Evolutionary conservation across 2,113 vertebrate genomes (phyloP).

Genomic region (Ifrita kowaldi): DNA sequence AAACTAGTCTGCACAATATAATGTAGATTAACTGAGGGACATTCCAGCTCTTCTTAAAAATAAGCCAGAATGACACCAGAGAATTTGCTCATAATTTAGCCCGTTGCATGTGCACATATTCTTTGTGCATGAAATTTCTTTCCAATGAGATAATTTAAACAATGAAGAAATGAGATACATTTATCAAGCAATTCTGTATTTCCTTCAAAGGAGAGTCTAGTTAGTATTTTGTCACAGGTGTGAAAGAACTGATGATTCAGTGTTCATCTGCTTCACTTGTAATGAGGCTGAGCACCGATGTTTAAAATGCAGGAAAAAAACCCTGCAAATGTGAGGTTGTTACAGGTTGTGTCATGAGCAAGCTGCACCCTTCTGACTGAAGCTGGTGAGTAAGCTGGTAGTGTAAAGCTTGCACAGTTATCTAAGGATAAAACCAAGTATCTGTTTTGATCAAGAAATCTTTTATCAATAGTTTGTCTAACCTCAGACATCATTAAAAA

Average conservation of each 20-base stretch:
- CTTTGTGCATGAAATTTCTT: slow-evolving; percentile 24
- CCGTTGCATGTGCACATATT: background rate
- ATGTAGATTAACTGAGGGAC: slow-evolving; percentile 55
- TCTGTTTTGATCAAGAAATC: slow-evolving; percentile 16
- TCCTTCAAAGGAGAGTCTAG: background rate
- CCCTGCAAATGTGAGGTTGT: background rate
- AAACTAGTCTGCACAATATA: slow-evolving; percentile 23
- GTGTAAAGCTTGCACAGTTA: background rate
- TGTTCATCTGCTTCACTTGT: background rate
- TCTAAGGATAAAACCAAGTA: background rate
- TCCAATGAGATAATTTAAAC: slow-evolving; percentile 29
- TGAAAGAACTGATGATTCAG: background rate
- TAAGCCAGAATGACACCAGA: slow-evolving; percentile 5
- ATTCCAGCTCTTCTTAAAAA: slow-evolving; percentile 51
- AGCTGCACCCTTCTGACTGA: background rate
- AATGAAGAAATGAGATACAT: slow-evolving; percentile 4
- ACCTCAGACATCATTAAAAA: slow-evolving; percentile 12
- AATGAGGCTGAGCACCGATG: background rate
- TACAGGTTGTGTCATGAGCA: background rate
- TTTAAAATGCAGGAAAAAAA: background rate
- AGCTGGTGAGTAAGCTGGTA: background rate
- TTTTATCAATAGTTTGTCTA: slow-evolving; percentile 6
- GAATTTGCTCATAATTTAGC: slow-evolving; percentile 33
- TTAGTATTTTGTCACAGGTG: background rate
- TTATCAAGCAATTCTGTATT: background rate